Percentiles rank a stretch among this genome's conserved stretches.
phyloP scores from a whole-genome alignment of 2,797 vertebrate genomes.

The Gallinago nigripennis region DNA sequence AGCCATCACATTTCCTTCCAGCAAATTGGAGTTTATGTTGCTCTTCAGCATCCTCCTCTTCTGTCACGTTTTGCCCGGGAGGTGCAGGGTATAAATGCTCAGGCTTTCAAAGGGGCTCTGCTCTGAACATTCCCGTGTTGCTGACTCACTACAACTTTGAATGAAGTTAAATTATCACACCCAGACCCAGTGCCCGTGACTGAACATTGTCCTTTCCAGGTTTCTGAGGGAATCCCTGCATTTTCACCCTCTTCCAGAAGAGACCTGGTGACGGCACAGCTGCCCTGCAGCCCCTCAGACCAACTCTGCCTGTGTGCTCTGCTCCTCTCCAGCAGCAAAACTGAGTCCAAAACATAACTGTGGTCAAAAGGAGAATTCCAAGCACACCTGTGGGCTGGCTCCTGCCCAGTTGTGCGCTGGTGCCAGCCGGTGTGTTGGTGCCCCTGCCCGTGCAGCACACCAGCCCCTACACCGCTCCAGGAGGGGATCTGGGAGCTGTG shows the following conservation, averaged over 20 bases:
- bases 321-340: not conserved
- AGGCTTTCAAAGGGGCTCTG: not conserved
- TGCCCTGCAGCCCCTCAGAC: not conserved
- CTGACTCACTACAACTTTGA: not conserved
- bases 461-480: not conserved
- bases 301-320: not conserved
- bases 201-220: not conserved
- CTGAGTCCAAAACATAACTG: not conserved
- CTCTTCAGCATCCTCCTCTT: not conserved
- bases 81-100: not conserved
- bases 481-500: not conserved
- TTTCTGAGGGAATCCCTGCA: not conserved
- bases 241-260: not conserved
- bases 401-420: not conserved
- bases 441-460: accelerated
- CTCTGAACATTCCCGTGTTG: accelerated
- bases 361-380: not conserved
- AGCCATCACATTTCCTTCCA: not conserved
- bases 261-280: not conserved
- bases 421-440: not conserved
- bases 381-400: not conserved
- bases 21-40: not conserved
- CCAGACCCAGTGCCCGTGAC: not conserved
- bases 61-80: not conserved
- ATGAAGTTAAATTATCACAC: too few relatives aligned